A percentile compares a stretch with the other conserved stretches of the same genome.
Evolutionary conservation across 2,888 invertebrate species (phyloP).

Genomic region (Iselma pallidipennis): DNA sequence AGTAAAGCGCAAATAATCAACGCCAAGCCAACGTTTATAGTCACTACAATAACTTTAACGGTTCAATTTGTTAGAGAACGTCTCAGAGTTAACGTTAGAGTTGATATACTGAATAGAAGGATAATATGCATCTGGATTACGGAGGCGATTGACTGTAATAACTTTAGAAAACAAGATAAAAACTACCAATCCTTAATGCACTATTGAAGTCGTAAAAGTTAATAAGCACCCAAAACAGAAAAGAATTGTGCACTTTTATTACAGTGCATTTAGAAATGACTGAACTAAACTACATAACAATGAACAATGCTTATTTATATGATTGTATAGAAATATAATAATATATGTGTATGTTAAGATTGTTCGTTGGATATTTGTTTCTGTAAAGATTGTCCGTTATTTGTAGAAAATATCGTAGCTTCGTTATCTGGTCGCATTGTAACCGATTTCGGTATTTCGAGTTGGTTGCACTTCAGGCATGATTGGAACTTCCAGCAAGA

Average conservation of each 20-base stretch:
- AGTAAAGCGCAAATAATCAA: constrained; percentile 44
- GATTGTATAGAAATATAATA: no score
- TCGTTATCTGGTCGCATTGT: background rate
- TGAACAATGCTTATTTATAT: no score
- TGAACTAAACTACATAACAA: no score
- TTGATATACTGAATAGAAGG: background rate
- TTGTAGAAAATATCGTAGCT: background rate
- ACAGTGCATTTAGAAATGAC: no score
- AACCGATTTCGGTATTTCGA: background rate
- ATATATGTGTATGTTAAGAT: no score
- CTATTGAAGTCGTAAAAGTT: background rate
- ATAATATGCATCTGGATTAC: background rate
- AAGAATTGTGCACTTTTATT: background rate
- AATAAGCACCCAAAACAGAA: background rate
- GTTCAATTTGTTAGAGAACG: constrained; percentile 39
- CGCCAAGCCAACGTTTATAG: constrained; percentile 40
- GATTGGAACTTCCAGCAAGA: constrained; percentile 43
- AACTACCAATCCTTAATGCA: background rate
- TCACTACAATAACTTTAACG: constrained; percentile 38
- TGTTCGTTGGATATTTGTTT: no score
- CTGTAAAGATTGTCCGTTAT: background rate
- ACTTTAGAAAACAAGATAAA: background rate
- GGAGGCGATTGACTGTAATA: background rate
- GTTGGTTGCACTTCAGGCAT: constrained; percentile 35
- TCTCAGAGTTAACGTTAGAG: constrained; percentile 7